Base-by-base conservation (phyloP, 2,888 invertebrate species). In the Drosophila aldrichi region DNA sequence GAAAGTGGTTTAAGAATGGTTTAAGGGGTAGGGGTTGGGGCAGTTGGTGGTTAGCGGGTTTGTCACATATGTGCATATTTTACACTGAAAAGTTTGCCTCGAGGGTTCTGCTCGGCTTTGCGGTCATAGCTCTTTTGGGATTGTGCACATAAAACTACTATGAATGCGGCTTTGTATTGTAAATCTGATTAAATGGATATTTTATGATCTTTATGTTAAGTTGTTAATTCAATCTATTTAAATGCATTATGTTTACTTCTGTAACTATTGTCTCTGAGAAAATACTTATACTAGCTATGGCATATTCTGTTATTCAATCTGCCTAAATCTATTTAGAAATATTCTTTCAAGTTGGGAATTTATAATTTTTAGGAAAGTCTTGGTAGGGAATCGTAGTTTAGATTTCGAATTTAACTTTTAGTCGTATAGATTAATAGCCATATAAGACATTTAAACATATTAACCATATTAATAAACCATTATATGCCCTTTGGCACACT, bases 31-130 rank as follows among this genome's bases (percentile, higher is more conserved):
- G 25, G 3, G 25, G 25, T 25, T 8, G 18, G 29, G 59, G 61
- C 25, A 29, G 29, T 18, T 10, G 51, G 54, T 52, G 46, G 55
- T 41, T 55, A 14, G 12, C 41, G 36, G 67, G 64, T 59, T 69
- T 64, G 40, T 59, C 83, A 56, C 84, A 85, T 88, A 86, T 85
- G 84, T 55, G 87, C 81, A 74, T 69, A 84, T 88, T 79, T 79
- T 67, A 58, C 40, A 29, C 52, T 43, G 44, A 20, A 38, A 69
- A 69, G n/a, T 67, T 55, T 52, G 40, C 41, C 25, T 44, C 1
- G 18, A 36, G 40, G 59, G 55, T n/a, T 43, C 10, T 10, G 46
- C 38, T 36, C 25, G 48, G 48, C 18, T 25, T 41, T 51, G 44
- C 32, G 56, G 40, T 38, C 34, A 34, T 48, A 57, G 34, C 12